Base-by-base conservation (phyloP, 2,797 vertebrate species). In the Platalea minor region DNA sequence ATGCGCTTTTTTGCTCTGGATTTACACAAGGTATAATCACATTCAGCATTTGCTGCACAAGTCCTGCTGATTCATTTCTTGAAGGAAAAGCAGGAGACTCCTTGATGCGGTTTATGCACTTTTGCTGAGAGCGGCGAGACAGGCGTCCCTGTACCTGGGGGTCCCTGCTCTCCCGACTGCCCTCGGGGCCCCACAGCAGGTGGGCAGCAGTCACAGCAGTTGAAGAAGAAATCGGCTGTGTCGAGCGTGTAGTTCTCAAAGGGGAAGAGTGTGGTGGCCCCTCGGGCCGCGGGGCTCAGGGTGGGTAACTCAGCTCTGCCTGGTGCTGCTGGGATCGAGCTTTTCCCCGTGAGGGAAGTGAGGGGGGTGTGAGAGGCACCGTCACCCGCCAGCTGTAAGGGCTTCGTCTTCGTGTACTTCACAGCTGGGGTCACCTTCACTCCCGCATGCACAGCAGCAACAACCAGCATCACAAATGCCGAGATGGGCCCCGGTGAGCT, bases 151-250 rank as follows among this genome's bases (percentile, higher is more conserved):
- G 1, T 98, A 99, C 99, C 99, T 99, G 98, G 94, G 50, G 97
- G 89, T 76, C 99, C 99, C 43, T 88, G 97, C 8, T 98, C 98
- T 75, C 99, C 99, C 0, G 98, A 98, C 33, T 97, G 97, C 57
- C 99, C 99, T 84, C 96, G 98, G 61, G 98, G 98, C 4, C 99
- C 99, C 43, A 74, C 85, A 29, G 98, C 91, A 14, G 98, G 98
- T 2, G 98, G 98, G 94, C 99, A 99, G 96, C 99, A 99, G 70
- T 99, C 99, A 64, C 99, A 99, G 97, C 99, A 99, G 95, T 99
- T 99, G 96, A 99, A 98, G 97, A 99, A 99, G 96, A 99, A 99
- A 94, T 99, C 99, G 0, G 98, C 98, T 5, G 99, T 97, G 95
- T 99, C 99, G 13, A 99, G 96, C 1, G 99, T 99, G 97, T 99